Percentiles rank a stretch among this genome's conserved stretches.
Conservation (phyloP, 2,888 invertebrate species). For the Phlogophora meticulosa region DNA sequence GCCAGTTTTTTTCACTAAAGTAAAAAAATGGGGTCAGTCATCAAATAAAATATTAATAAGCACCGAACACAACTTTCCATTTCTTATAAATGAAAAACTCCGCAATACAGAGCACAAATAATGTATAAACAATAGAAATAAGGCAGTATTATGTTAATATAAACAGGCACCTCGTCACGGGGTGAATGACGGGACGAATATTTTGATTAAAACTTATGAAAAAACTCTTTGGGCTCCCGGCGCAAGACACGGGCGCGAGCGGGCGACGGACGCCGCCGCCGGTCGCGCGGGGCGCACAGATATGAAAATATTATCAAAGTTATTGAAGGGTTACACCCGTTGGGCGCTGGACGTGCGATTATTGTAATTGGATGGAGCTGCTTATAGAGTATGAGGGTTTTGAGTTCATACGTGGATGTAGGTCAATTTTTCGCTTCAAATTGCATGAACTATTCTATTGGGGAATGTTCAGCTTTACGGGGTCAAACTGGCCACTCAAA, state of each 20-base stretch:
- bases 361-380: slow-evolving; percentile 65
- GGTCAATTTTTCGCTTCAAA: slow-evolving; percentile 18
- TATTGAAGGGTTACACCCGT: slow-evolving; percentile 64
- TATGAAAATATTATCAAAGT: slow-evolving; percentile 65
- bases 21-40: slow-evolving; percentile 15
- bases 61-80: slow-evolving; percentile 40
- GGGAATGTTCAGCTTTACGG: not conserved
- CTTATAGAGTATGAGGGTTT: slow-evolving; percentile 45
- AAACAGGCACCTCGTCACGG: slow-evolving; percentile 72
- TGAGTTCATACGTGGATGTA: slow-evolving; percentile 26
- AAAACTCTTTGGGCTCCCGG: slow-evolving; percentile 70
- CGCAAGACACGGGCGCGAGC: slow-evolving; percentile 47
- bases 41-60: slow-evolving; percentile 43
- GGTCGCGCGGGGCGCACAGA: slow-evolving; percentile 8
- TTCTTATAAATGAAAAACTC: slow-evolving; percentile 55
- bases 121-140: slow-evolving; percentile 71
- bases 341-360: slow-evolving; percentile 58
- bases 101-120: slow-evolving; percentile 53
- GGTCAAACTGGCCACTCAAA: too few species aligned
- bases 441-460: slow-evolving; percentile 9
- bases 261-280: slow-evolving; percentile 15
- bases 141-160: slow-evolving; percentile 76
- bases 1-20: too few species aligned
- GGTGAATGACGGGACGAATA: slow-evolving; percentile 70
- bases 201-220: slow-evolving; percentile 83